These are phyloP conservation scores for Drosophila melanica DNA, from an alignment of 1,140 invertebrate species.

Conservation along the genomic window DNA sequence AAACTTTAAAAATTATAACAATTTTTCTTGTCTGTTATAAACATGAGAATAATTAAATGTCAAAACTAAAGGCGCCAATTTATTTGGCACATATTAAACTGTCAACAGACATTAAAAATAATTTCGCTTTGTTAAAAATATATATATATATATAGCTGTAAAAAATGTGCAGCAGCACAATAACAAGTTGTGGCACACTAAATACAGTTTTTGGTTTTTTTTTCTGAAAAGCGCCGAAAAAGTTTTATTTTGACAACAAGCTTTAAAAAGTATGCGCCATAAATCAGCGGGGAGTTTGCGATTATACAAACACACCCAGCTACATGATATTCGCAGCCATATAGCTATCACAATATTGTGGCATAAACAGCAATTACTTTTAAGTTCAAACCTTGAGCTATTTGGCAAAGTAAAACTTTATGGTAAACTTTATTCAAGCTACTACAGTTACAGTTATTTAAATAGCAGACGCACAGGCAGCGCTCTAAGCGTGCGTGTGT, in stretches of 20 bases:
- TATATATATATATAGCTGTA: conserved; percentile 16
- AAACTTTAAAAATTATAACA: conserved; percentile 11
- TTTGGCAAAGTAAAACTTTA: conserved; percentile 57
- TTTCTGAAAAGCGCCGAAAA: conserved; percentile 24
- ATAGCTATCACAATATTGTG: conserved; percentile 66
- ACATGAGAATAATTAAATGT: too few species aligned
- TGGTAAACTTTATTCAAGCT: conserved; percentile 62
- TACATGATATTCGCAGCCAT: conserved; percentile 3
- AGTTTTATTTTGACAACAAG: conserved; percentile 66
- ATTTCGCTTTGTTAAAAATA: conserved; percentile 17
- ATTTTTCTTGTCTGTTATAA: neutral
- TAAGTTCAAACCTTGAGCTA: conserved; percentile 56
- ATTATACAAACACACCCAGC: conserved; percentile 14
- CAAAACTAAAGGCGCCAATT: conserved; percentile 6
- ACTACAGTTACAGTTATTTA: conserved; percentile 66
- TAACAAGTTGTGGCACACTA: conserved; percentile 36
- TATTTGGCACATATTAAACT: conserved; percentile 50
- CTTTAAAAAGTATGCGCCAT: conserved; percentile 67
- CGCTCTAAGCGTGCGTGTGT: neutral
- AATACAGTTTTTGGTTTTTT: conserved; percentile 55
- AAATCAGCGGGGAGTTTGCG: conserved; percentile 66
- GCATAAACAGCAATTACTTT: conserved; percentile 76
- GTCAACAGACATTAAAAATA: conserved; percentile 49
- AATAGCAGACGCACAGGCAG: conserved; percentile 10
- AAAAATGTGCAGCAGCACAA: conserved; percentile 39